A percentile compares a stretch with the other conserved stretches of the same genome.
Evolutionary conservation across 2,797 vertebrate genomes (phyloP).

Genomic region (Phrynocephalus forsythii): DNA sequence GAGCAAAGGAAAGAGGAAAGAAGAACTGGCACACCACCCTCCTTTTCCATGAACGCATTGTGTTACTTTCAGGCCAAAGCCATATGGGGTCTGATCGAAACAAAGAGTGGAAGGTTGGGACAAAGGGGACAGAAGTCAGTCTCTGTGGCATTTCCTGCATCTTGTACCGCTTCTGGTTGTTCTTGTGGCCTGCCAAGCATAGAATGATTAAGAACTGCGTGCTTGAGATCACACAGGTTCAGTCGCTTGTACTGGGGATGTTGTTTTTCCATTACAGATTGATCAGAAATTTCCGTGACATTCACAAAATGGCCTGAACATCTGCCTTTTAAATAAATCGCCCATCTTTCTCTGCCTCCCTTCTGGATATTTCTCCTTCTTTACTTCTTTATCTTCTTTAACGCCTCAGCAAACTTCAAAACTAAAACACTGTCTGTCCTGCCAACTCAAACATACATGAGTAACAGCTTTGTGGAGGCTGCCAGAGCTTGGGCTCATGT

Average conservation of each 20-base stretch:
- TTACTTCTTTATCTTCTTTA: neutral
- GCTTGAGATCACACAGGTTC: conserved; percentile 46
- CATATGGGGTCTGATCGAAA: neutral
- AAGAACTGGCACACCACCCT: neutral
- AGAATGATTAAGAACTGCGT: conserved; percentile 40
- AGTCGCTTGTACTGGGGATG: conserved; percentile 37
- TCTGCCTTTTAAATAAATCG: conserved; percentile 20
- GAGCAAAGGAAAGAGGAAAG: neutral
- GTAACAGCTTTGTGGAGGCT: too few relatives aligned
- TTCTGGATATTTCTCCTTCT: conserved; percentile 34
- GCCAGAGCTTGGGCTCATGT: too few relatives aligned
- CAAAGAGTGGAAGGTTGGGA: conserved; percentile 2
- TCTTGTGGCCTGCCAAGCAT: conserved; percentile 26
- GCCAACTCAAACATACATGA: neutral
- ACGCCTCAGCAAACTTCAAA: conserved; percentile 39
- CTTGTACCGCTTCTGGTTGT: conserved; percentile 32
- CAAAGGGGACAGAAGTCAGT: neutral
- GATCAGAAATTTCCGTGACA: conserved; percentile 47
- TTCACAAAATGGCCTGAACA: conserved; percentile 31
- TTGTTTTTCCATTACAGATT: conserved; percentile 45
- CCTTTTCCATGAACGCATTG: neutral
- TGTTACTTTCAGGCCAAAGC: conserved; percentile 18
- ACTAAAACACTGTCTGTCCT: conserved; percentile 27
- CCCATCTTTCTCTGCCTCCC: neutral
- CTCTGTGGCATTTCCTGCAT: conserved; percentile 26